Conservation (phyloP, 2,888 invertebrate genomes). For the Listrodromus nycthemerus region DNA sequence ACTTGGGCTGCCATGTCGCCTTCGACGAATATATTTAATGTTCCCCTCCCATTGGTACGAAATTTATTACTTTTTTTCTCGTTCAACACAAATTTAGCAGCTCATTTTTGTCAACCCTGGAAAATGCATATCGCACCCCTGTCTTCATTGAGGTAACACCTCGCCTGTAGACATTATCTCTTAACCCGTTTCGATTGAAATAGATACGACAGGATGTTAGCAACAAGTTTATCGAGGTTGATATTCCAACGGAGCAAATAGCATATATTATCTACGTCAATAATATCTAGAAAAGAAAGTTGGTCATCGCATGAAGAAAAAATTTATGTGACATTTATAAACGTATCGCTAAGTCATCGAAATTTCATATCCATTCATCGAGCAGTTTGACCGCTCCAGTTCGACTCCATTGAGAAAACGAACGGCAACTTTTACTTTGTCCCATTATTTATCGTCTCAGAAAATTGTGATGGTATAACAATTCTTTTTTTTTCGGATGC, state of each 20-base stretch:
- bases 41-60: not conserved
- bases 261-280: too few relatives aligned
- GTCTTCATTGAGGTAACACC: not conserved
- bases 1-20: constrained; percentile 55
- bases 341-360: not conserved
- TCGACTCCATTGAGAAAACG: not conserved
- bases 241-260: not conserved
- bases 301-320: not conserved
- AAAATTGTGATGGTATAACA: not conserved
- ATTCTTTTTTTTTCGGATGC: not conserved
- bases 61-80: constrained; percentile 1
- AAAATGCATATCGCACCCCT: not conserved
- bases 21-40: constrained; percentile 42
- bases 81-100: not conserved
- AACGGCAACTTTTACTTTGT: not conserved
- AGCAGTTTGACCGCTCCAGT: not conserved
- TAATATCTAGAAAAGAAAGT: not conserved
- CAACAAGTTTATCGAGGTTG: not conserved
- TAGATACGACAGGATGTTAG: not conserved
- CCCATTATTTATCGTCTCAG: not conserved
- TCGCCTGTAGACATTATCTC: not conserved
- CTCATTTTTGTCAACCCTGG: not conserved
- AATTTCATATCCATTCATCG: not conserved
- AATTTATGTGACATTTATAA: not conserved
- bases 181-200: not conserved